phyloP scores from a whole-genome alignment of 1,140 invertebrate species.

The Bradynema listronoti region DNA sequence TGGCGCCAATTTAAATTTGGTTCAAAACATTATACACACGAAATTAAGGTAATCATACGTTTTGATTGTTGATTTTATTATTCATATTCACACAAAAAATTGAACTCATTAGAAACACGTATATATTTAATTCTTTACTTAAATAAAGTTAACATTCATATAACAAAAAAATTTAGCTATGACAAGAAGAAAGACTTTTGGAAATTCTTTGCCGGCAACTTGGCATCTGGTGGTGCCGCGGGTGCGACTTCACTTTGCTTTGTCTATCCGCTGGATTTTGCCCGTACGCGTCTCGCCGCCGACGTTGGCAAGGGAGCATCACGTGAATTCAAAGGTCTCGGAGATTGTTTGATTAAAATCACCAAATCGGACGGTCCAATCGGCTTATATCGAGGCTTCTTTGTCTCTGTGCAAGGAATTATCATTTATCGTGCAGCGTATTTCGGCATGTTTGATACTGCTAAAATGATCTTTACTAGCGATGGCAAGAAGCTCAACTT shows the following conservation, averaged over 20 bases:
- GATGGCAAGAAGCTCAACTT: conserved; percentile 59
- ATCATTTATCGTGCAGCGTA: conserved; percentile 60
- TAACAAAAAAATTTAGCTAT: conserved; percentile 60
- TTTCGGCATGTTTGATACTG: conserved; percentile 60
- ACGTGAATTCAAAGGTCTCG: conserved; percentile 59
- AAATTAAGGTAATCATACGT: neutral
- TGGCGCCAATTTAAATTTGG: too few relatives aligned
- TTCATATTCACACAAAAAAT: too few relatives aligned
- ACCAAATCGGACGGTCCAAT: conserved; percentile 58
- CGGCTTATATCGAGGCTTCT: conserved; percentile 59
- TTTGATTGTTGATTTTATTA: neutral
- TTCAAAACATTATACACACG: conserved; percentile 4
- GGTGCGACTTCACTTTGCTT: conserved; percentile 60
- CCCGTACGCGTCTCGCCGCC: conserved; percentile 58
- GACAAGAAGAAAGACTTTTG: conserved; percentile 80
- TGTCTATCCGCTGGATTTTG: conserved; percentile 60
- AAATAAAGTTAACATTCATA: neutral
- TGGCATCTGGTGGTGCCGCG: conserved; percentile 59
- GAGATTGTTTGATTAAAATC: conserved; percentile 58
- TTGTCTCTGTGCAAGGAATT: conserved; percentile 60
- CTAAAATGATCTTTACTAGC: conserved; percentile 51
- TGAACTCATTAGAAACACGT: neutral
- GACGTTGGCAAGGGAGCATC: conserved; percentile 55
- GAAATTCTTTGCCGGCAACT: conserved; percentile 71
- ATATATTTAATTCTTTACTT: neutral